Conservation (phyloP, 2,888 invertebrate species). For the Watsonalla cultraria region DNA sequence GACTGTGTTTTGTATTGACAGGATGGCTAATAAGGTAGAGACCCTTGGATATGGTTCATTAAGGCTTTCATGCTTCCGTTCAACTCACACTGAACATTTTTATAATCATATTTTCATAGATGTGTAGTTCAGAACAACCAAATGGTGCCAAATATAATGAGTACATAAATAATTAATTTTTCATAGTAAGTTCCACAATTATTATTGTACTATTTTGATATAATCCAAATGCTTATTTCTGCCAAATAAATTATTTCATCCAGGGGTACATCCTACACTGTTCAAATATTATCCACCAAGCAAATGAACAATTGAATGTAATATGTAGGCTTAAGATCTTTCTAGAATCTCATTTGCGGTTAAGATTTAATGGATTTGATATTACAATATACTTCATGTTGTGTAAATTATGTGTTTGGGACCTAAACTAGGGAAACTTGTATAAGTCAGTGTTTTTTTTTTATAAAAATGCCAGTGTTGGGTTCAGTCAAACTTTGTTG, state of each 20-base stretch:
- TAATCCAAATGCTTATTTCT: neutral
- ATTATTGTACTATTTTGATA: neutral
- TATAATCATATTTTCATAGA: neutral
- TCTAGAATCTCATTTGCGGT: slow-evolving; percentile 41
- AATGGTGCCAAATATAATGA: neutral
- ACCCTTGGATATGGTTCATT: neutral
- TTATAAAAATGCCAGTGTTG: slow-evolving; percentile 21
- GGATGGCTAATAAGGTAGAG: neutral
- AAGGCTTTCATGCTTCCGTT: neutral
- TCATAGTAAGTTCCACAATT: neutral
- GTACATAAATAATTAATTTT: neutral
- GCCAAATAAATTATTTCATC: neutral
- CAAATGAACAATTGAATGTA: slow-evolving; percentile 13
- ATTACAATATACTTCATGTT: slow-evolving; percentile 3
- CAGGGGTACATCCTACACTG: neutral
- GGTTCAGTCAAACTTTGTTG: slow-evolving; percentile 55
- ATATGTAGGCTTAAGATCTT: slow-evolving; percentile 28
- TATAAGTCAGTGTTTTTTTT: slow-evolving; percentile 9
- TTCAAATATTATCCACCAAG: neutral
- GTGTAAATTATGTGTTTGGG: slow-evolving; percentile 12
- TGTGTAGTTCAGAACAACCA: neutral
- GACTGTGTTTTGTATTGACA: neutral
- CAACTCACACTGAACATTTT: neutral
- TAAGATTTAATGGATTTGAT: slow-evolving; percentile 6
- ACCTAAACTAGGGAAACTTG: slow-evolving; percentile 7